phyloP scores from a whole-genome alignment of 2,888 invertebrate genomes.

The Synanthedon myopaeformis region DNA sequence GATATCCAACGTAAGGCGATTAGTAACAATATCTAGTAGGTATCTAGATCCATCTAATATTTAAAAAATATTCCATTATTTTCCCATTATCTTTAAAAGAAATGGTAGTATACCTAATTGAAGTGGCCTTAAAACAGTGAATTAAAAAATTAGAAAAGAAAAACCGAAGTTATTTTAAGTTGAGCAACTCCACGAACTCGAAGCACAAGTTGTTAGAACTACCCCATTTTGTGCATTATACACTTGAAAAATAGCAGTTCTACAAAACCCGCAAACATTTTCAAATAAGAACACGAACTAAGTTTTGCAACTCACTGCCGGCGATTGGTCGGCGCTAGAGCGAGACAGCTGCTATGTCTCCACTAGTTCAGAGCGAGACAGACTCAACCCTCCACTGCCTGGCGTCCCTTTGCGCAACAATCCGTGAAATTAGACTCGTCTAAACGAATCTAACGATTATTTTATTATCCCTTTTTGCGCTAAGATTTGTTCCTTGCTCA shows the following conservation, averaged over 20 bases:
- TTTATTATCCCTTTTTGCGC: conserved; percentile 70
- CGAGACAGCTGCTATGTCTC: conserved; percentile 18
- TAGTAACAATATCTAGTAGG: too few relatives aligned
- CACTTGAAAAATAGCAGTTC: not conserved
- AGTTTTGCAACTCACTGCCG: conserved; percentile 10
- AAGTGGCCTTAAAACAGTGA: too few relatives aligned
- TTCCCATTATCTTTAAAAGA: too few relatives aligned
- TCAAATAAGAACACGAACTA: conserved; percentile 37
- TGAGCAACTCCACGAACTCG: too few relatives aligned
- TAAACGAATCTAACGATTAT: conserved; percentile 71
- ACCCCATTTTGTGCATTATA: not conserved
- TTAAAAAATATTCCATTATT: too few relatives aligned
- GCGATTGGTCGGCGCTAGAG: conserved; percentile 42
- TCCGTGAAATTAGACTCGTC: conserved; percentile 69
- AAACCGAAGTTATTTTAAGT: too few relatives aligned
- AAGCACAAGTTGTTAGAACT: not conserved
- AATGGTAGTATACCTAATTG: too few relatives aligned
- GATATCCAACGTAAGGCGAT: too few relatives aligned
- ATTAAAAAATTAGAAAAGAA: too few relatives aligned
- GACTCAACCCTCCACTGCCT: conserved; percentile 33
- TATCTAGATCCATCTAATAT: too few relatives aligned
- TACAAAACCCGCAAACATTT: conserved; percentile 42
- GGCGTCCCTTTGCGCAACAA: conserved; percentile 62
- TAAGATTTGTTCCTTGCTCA: conserved; percentile 72
- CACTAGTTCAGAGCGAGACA: conserved; percentile 22